Conservation (phyloP, 2,797 vertebrate genomes). For the Sparidentex hasta region DNA sequence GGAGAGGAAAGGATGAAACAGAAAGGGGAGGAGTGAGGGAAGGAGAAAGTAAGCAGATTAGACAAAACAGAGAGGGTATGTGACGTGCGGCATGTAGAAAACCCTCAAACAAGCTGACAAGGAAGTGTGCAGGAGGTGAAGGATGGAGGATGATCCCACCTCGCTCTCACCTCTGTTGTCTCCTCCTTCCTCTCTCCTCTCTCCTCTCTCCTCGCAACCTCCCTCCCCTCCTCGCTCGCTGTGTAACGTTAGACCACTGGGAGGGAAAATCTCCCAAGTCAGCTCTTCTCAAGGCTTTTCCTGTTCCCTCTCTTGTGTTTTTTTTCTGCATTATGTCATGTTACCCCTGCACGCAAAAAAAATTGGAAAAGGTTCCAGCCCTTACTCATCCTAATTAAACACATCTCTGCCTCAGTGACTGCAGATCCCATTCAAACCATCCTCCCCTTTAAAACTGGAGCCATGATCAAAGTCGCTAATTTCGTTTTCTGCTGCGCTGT, state of each 20-base stretch:
- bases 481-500: conserved; percentile 50
- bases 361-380: conserved; percentile 62
- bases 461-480: conserved; percentile 58
- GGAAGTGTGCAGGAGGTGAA: conserved; percentile 62
- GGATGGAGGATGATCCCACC: conserved; percentile 52
- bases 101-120: conserved; percentile 61
- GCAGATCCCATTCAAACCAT: conserved; percentile 51
- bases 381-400: conserved; percentile 73
- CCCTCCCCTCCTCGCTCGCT: conserved; percentile 30
- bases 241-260: conserved; percentile 71
- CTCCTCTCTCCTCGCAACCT: conserved; percentile 14
- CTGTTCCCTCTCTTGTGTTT: conserved; percentile 40
- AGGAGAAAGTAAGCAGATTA: conserved; percentile 38
- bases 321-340: conserved; percentile 60
- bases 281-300: conserved; percentile 68
- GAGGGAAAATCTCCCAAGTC: conserved; percentile 74
- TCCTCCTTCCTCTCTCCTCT: conserved; percentile 30
- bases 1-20: conserved; percentile 40
- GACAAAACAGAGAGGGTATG: conserved; percentile 36
- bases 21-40: conserved; percentile 40
- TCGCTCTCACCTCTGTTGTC: conserved; percentile 43
- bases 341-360: conserved; percentile 64
- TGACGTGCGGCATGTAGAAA: conserved; percentile 28
- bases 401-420: conserved; percentile 57
- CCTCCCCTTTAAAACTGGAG: conserved; percentile 46